Conservation (phyloP, 2,113 vertebrate genomes). For the Festucalex cinctus region DNA sequence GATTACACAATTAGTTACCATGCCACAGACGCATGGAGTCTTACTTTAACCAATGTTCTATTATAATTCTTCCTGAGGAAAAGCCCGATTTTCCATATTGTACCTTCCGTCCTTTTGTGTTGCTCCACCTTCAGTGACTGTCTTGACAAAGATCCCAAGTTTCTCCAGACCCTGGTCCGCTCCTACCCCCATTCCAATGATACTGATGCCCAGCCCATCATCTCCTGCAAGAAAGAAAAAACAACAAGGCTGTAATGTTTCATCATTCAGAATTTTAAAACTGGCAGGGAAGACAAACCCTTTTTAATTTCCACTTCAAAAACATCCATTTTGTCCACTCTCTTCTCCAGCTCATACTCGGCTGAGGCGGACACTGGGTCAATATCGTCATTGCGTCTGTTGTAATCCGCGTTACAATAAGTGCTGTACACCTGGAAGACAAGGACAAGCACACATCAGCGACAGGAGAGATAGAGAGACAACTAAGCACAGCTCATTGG, state of each 20-base stretch:
- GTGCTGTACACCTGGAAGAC: constrained; percentile 74
- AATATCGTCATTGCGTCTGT: constrained; percentile 84
- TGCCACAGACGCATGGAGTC: neutral
- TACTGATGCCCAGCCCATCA: constrained; percentile 86
- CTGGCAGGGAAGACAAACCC: constrained; percentile 59
- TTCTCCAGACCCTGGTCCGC: constrained; percentile 90
- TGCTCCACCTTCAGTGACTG: constrained; percentile 83
- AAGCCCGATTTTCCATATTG: neutral
- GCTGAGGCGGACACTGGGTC: constrained; percentile 88
- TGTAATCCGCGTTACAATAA: constrained; percentile 84
- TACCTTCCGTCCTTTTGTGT: constrained; percentile 82
- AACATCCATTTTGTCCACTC: constrained; percentile 88
- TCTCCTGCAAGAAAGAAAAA: constrained; percentile 64
- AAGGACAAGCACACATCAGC: neutral
- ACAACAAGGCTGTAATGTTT: neutral
- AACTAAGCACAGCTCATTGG: neutral
- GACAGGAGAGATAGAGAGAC: neutral
- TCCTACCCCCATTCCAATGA: constrained; percentile 91
- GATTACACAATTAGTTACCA: neutral
- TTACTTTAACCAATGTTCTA: too few relatives aligned
- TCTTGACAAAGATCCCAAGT: constrained; percentile 90
- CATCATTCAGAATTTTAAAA: neutral
- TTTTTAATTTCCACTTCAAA: constrained; percentile 88
- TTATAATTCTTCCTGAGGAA: neutral
- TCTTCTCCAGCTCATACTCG: constrained; percentile 88